Evolutionary conservation across 2,888 invertebrate genomes (phyloP).

Genomic region (Torymus aiolomorphi): DNA sequence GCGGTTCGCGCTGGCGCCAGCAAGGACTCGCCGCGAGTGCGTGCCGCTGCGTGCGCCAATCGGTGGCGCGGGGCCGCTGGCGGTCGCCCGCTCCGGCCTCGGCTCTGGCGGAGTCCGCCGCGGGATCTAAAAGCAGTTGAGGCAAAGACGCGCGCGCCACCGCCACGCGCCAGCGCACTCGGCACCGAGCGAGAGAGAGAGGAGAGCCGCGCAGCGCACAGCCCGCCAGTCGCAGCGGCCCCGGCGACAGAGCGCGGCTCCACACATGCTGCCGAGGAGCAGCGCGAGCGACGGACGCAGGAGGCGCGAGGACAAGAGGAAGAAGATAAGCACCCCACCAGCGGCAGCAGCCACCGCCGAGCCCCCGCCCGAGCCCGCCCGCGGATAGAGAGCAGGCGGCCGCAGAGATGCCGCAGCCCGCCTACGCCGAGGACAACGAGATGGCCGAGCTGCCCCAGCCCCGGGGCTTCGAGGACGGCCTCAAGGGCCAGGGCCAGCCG

Average conservation of each 20-base stretch:
- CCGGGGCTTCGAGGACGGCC: not conserved
- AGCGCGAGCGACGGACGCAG: slow-evolving; percentile 54
- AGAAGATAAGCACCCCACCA: slow-evolving; percentile 27
- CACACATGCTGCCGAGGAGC: slow-evolving; percentile 47
- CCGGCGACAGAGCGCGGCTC: too few relatives aligned
- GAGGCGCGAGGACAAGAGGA: slow-evolving; percentile 57
- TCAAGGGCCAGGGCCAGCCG: slow-evolving; percentile 42
- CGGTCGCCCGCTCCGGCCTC: not conserved
- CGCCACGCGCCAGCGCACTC: slow-evolving; percentile 16
- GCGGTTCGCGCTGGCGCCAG: not conserved
- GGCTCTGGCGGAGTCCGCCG: not conserved
- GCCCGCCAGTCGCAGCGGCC: too few relatives aligned
- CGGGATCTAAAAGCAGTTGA: slow-evolving; percentile 40
- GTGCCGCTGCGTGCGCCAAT: not conserved
- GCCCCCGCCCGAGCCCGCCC: too few relatives aligned
- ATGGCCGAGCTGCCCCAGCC: slow-evolving; percentile 38
- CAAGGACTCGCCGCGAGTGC: too few relatives aligned
- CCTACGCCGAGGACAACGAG: slow-evolving; percentile 36
- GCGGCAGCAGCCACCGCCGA: too few relatives aligned
- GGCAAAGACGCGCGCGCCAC: slow-evolving; percentile 51
- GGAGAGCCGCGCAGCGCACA: slow-evolving; percentile 1
- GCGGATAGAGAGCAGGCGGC: too few relatives aligned
- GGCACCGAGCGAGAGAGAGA: not conserved
- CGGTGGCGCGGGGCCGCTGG: not conserved
- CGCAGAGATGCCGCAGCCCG: slow-evolving; percentile 5